Evolutionary conservation across 2,888 invertebrate genomes (phyloP).

Genomic region (Aphidius colemani): DNA sequence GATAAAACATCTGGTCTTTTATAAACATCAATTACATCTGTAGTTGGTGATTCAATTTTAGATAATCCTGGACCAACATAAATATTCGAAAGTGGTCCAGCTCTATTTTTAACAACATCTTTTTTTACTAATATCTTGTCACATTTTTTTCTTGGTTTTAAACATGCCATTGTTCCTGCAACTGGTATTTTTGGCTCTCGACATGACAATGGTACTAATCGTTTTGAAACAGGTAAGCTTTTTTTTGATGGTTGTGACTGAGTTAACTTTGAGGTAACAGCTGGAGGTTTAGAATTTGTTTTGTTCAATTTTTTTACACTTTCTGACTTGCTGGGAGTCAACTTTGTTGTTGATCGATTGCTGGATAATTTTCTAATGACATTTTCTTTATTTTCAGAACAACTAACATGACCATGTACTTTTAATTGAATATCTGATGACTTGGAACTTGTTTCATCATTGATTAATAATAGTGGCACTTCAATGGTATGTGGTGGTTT

Average conservation of each 20-base stretch:
- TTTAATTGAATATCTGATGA: neutral
- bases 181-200: too few relatives aligned
- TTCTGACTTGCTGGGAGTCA: too few relatives aligned
- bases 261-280: too few relatives aligned
- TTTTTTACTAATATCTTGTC: constrained; percentile 35
- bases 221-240: too few relatives aligned
- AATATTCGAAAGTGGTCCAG: constrained; percentile 32
- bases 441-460: neutral
- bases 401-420: neutral
- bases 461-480: too few relatives aligned
- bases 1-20: constrained; percentile 28
- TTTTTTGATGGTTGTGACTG: too few relatives aligned
- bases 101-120: constrained; percentile 33
- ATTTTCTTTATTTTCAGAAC: constrained; percentile 11
- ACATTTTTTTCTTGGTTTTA: neutral
- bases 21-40: constrained; percentile 23
- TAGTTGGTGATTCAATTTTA: neutral
- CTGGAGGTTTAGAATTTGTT: too few relatives aligned
- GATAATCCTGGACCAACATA: constrained; percentile 37
- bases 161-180: neutral
- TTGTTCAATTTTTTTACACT: neutral
- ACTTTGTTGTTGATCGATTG: too few relatives aligned
- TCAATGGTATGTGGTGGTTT: too few relatives aligned
- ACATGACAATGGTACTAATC: too few relatives aligned
- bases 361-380: neutral